A percentile compares a stretch with the other conserved stretches of the same genome.
Conservation (phyloP, 1,140 invertebrate genomes). For the Bilobella aurantiaca region DNA sequence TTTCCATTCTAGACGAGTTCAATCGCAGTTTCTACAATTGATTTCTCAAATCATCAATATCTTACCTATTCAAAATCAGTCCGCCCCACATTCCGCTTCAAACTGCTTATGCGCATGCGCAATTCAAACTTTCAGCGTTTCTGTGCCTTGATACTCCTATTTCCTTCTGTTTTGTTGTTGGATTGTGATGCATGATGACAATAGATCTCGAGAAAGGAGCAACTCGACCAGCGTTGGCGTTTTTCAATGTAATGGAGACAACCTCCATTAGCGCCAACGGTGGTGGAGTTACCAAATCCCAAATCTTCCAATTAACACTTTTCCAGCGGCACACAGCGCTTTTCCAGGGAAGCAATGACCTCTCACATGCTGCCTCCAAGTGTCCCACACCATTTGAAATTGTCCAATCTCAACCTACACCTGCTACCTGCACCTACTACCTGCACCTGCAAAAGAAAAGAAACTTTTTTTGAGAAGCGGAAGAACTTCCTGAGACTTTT, state of each 20-base stretch:
- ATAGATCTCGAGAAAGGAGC: constrained; percentile 24
- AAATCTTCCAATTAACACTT: too few species aligned
- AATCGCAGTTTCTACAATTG: background rate
- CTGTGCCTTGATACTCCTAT: background rate
- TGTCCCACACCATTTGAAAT: too few species aligned
- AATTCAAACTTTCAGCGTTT: background rate
- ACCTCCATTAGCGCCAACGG: constrained; percentile 26
- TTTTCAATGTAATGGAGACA: background rate
- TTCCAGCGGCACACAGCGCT: too few species aligned
- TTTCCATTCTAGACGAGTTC: background rate
- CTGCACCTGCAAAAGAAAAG: background rate
- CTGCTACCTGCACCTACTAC: background rate
- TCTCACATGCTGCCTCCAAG: too few species aligned
- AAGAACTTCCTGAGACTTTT: background rate
- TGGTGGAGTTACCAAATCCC: constrained; percentile 34
- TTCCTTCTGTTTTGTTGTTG: background rate
- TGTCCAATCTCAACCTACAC: background rate
- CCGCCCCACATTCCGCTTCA: background rate
- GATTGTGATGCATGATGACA: constrained; percentile 5
- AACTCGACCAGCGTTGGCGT: constrained; percentile 32
- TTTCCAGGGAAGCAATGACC: too few species aligned
- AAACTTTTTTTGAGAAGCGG: too few species aligned
- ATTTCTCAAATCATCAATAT: background rate
- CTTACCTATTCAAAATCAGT: background rate
- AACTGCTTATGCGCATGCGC: background rate